A percentile compares a stretch with the other conserved stretches of the same genome.
Evolutionary conservation across 2,797 vertebrate genomes (phyloP).

Genomic region (Pseudochirops corinnae): DNA sequence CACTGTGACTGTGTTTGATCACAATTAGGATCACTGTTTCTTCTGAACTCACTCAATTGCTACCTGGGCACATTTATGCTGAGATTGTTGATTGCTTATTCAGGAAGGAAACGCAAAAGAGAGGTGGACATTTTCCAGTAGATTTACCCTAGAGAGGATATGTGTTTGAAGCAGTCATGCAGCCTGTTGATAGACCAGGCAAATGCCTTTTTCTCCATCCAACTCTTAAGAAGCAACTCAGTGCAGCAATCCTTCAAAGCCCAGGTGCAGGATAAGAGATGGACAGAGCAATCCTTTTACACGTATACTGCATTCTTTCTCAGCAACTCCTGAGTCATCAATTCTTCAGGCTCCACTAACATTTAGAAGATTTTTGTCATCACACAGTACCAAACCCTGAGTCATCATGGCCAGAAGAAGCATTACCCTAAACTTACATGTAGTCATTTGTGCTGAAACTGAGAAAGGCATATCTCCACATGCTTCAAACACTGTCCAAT

Average conservation of each 20-base stretch:
- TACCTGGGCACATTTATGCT: too few species aligned
- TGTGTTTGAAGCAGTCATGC: background rate
- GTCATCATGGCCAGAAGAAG: background rate
- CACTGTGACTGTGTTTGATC: background rate
- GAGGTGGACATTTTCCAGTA: background rate
- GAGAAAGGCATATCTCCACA: background rate
- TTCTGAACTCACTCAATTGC: too few species aligned
- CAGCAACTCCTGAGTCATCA: background rate
- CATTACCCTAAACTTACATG: background rate
- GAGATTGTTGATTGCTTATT: background rate
- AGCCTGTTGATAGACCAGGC: background rate
- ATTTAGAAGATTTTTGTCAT: background rate
- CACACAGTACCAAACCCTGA: background rate
- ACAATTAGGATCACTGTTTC: background rate
- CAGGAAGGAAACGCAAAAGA: background rate
- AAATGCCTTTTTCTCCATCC: background rate
- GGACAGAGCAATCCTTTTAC: background rate
- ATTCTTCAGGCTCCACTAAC: background rate
- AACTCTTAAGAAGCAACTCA: background rate
- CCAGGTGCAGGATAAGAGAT: background rate
- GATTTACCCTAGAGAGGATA: background rate
- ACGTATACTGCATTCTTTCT: background rate
- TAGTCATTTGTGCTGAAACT: background rate
- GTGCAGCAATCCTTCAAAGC: background rate
- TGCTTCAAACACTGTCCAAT: background rate